Conservation (phyloP, 2,797 vertebrate genomes). For the Anableps anableps region DNA sequence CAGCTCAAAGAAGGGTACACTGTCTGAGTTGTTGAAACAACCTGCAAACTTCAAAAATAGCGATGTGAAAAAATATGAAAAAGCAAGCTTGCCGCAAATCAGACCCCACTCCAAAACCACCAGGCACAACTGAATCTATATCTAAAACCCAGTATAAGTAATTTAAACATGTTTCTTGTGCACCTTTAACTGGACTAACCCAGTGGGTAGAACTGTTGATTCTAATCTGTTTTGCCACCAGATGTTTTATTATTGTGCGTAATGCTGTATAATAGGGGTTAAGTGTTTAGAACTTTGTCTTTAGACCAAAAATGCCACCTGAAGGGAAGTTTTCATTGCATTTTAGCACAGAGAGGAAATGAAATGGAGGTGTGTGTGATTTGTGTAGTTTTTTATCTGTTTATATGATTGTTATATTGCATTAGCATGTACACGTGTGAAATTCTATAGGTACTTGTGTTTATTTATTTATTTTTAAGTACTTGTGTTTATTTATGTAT, state of each 20-base stretch:
- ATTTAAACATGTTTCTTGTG: not conserved
- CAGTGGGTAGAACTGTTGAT: not conserved
- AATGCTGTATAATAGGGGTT: slow-evolving; percentile 77
- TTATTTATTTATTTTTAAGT: slow-evolving; percentile 65
- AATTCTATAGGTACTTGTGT: slow-evolving; percentile 45
- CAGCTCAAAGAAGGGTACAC: not conserved
- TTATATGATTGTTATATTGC: slow-evolving; percentile 18
- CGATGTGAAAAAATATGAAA: not conserved
- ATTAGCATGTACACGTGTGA: slow-evolving; percentile 34
- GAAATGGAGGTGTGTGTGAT: slow-evolving; percentile 32
- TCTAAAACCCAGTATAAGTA: not conserved
- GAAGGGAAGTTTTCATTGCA: slow-evolving; percentile 74
- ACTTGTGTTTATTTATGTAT: slow-evolving; percentile 58
- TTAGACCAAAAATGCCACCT: slow-evolving; percentile 57
- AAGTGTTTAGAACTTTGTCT: slow-evolving; percentile 75
- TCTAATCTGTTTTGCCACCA: slow-evolving; percentile 59
- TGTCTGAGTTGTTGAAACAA: not conserved
- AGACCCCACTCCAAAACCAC: not conserved
- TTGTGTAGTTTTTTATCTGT: slow-evolving; percentile 19
- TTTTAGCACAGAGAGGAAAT: slow-evolving; percentile 67
- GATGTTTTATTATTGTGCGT: slow-evolving; percentile 61
- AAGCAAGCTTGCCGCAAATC: not conserved
- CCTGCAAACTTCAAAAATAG: not conserved
- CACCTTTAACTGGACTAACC: not conserved
- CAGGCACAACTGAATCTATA: not conserved